Conservation (phyloP, 1,140 invertebrate genomes). For the Brachystomella parvula region DNA sequence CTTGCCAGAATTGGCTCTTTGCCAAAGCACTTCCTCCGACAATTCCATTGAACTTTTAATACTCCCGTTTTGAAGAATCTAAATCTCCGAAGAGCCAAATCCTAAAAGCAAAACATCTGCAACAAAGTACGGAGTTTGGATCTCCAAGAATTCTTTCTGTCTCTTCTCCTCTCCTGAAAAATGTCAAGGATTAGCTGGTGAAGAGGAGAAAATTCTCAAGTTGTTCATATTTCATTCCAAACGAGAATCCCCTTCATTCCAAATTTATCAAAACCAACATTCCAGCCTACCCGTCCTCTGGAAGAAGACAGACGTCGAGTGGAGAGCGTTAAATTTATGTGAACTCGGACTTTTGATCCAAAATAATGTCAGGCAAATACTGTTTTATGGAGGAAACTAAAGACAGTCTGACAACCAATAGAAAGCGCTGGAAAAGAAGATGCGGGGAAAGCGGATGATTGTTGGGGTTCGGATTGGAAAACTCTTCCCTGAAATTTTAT, state of each 20-base stretch:
- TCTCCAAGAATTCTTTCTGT: not conserved
- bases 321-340: not conserved
- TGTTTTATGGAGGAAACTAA: constrained; percentile 6
- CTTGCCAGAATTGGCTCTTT: constrained; percentile 8
- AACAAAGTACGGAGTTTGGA: not conserved
- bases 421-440: too few species aligned
- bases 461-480: too few species aligned
- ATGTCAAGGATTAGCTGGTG: not conserved
- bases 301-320: not conserved
- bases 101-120: constrained; percentile 1
- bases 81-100: too few species aligned
- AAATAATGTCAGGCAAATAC: not conserved
- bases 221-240: not conserved
- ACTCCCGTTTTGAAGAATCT: too few species aligned
- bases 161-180: not conserved
- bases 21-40: not conserved
- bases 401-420: too few species aligned
- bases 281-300: too few species aligned
- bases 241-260: too few species aligned
- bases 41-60: not conserved
- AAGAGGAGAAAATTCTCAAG: too few species aligned
- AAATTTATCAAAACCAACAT: too few species aligned
- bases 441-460: too few species aligned
- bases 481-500: not conserved
- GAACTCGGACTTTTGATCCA: constrained; percentile 2